Conservation (phyloP, 1,140 invertebrate species). For the Oscheius sp. region DNA sequence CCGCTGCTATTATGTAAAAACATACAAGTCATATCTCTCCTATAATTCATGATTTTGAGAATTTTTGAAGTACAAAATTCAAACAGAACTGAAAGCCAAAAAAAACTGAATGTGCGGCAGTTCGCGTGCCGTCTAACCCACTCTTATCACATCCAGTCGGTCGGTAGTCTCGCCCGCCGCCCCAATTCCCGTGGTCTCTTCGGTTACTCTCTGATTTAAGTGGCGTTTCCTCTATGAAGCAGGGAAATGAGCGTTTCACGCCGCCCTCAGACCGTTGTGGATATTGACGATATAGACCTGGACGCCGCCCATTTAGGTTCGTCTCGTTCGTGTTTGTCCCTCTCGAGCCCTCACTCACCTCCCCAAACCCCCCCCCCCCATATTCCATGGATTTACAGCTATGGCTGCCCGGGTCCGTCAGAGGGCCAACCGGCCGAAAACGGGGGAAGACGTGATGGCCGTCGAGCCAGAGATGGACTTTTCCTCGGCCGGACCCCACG, state of each 20-base stretch:
- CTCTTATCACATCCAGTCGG: not conserved
- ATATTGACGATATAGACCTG: not conserved
- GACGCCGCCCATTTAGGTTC: not conserved
- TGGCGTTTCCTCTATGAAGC: not conserved
- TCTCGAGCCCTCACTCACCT: too few species aligned
- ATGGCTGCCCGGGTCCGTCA: conserved; percentile 32
- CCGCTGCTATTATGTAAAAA: too few species aligned
- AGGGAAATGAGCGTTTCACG: not conserved
- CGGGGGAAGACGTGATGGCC: conserved; percentile 45
- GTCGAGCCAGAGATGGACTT: conserved; percentile 38
- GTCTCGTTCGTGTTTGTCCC: not conserved
- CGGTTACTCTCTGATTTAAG: not conserved
- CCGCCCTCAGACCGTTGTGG: not conserved
- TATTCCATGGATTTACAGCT: not conserved
- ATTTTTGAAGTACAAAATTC: too few species aligned
- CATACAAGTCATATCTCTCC: too few species aligned
- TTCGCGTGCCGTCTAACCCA: not conserved
- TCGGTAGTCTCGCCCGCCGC: not conserved
- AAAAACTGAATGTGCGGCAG: too few species aligned
- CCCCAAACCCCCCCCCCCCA: not conserved
- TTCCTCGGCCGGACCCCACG: conserved; percentile 35
- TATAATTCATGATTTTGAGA: too few species aligned
- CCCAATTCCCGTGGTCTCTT: not conserved
- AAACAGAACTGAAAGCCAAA: too few species aligned
- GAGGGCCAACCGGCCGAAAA: conserved; percentile 23